Evolutionary conservation across 2,113 vertebrate genomes (phyloP).

Genomic region (Corapipo altera): DNA sequence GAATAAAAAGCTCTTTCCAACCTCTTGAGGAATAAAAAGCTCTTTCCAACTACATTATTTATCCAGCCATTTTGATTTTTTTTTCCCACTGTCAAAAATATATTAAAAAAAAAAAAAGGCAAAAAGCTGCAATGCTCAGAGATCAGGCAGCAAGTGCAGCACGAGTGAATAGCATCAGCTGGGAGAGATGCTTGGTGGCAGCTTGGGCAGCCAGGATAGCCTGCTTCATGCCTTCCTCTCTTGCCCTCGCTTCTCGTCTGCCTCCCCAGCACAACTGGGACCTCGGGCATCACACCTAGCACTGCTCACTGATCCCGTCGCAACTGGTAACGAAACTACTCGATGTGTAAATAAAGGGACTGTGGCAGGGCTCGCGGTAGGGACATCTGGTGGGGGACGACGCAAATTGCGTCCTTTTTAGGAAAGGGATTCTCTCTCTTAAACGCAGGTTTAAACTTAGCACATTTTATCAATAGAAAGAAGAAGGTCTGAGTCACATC

Average conservation of each 20-base stretch:
- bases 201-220: neutral
- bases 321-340: conserved; percentile 13
- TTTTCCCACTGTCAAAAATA: neutral
- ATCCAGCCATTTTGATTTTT: neutral
- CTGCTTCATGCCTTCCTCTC: neutral
- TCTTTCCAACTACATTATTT: neutral
- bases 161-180: fast-evolving
- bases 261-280: conserved; percentile 5
- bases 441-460: too few relatives aligned
- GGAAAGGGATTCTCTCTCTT: neutral
- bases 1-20: neutral
- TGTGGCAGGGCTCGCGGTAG: neutral
- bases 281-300: neutral
- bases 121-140: neutral
- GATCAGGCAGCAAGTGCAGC: neutral
- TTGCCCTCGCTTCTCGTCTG: neutral
- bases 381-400: conserved; percentile 73
- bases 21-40: neutral
- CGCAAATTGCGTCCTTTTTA: neutral
- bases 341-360: neutral
- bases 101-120: too few relatives aligned
- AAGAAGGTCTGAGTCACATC: neutral
- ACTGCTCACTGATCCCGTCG: neutral
- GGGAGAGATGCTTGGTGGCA: neutral
- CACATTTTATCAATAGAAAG: neutral